Conservation (phyloP, 2,888 invertebrate species). For the Melanchra persicariae region DNA sequence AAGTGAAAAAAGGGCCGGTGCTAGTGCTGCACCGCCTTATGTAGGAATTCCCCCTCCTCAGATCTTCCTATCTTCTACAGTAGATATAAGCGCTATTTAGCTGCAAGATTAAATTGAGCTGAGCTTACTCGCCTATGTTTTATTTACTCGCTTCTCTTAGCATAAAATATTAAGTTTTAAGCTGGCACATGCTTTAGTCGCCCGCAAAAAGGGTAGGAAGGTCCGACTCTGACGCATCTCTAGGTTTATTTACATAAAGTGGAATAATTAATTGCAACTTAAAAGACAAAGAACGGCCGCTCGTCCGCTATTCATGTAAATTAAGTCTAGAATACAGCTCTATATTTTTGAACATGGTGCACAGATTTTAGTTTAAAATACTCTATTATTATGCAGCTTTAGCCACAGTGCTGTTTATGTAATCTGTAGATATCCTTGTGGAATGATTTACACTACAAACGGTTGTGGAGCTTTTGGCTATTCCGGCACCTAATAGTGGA, state of each 20-base stretch:
- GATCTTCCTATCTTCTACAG: too few species aligned
- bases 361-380: slow-evolving; percentile 59
- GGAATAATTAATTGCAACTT: slow-evolving; percentile 89
- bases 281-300: slow-evolving; percentile 85
- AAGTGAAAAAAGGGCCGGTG: too few species aligned
- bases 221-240: slow-evolving; percentile 78
- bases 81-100: slow-evolving; percentile 38
- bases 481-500: slow-evolving; percentile 46
- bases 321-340: slow-evolving; percentile 79
- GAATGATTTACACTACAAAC: slow-evolving; percentile 59
- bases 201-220: slow-evolving; percentile 78
- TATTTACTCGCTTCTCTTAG: slow-evolving; percentile 71
- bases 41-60: too few species aligned
- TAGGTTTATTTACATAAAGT: slow-evolving; percentile 86
- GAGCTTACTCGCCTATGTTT: slow-evolving; percentile 64
- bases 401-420: slow-evolving; percentile 31
- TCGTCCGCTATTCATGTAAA: slow-evolving; percentile 87
- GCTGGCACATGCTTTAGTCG: slow-evolving; percentile 69
- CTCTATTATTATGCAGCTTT: slow-evolving; percentile 52
- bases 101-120: slow-evolving; percentile 55
- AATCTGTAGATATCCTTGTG: slow-evolving; percentile 43
- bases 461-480: slow-evolving; percentile 30
- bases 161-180: slow-evolving; percentile 77
- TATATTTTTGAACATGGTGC: slow-evolving; percentile 74
- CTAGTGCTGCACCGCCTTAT: too few species aligned